Percentiles rank a stretch among this genome's conserved stretches.
These are phyloP conservation scores for Diplogasteroides magnus DNA, from an alignment of 1,140 invertebrate genomes.

Conservation along the genomic window DNA sequence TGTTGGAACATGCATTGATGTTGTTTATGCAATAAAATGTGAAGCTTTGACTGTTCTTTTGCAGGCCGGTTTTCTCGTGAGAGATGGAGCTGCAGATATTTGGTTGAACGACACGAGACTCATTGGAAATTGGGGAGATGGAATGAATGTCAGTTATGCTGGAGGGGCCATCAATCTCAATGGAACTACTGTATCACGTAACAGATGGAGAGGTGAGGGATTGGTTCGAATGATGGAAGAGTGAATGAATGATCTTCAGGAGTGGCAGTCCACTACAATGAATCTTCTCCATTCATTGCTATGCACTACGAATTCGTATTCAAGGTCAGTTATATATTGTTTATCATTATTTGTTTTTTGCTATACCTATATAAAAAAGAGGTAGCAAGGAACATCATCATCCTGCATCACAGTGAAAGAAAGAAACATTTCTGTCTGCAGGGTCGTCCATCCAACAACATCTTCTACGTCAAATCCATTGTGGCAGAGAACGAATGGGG, in stretches of 20 bases:
- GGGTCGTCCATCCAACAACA: slow-evolving; percentile 51
- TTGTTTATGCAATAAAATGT: too few species aligned
- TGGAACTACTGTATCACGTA: slow-evolving; percentile 45
- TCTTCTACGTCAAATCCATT: slow-evolving; percentile 48
- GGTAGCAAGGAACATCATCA: too few species aligned
- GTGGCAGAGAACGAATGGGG: slow-evolving; percentile 57
- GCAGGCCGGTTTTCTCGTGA: background rate
- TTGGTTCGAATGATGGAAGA: background rate
- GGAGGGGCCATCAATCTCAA: slow-evolving; percentile 55
- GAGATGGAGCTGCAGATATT: slow-evolving; percentile 74
- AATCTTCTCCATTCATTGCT: slow-evolving; percentile 41
- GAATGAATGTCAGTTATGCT: slow-evolving; percentile 56
- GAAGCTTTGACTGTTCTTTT: background rate
- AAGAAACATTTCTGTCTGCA: background rate
- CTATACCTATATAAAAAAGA: too few species aligned
- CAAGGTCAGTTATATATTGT: slow-evolving; percentile 19
- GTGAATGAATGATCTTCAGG: slow-evolving; percentile 33
- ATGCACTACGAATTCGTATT: slow-evolving; percentile 51
- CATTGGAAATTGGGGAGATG: slow-evolving; percentile 66
- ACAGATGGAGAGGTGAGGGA: slow-evolving; percentile 45
- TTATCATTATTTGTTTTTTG: background rate
- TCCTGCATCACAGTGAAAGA: too few species aligned
- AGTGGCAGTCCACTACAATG: slow-evolving; percentile 50
- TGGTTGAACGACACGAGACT: slow-evolving; percentile 67
- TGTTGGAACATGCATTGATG: too few species aligned